A percentile compares a stretch with the other conserved stretches of the same genome.
Evolutionary conservation across 2,888 invertebrate species (phyloP).

Genomic region (Eupithecia pulchellata): DNA sequence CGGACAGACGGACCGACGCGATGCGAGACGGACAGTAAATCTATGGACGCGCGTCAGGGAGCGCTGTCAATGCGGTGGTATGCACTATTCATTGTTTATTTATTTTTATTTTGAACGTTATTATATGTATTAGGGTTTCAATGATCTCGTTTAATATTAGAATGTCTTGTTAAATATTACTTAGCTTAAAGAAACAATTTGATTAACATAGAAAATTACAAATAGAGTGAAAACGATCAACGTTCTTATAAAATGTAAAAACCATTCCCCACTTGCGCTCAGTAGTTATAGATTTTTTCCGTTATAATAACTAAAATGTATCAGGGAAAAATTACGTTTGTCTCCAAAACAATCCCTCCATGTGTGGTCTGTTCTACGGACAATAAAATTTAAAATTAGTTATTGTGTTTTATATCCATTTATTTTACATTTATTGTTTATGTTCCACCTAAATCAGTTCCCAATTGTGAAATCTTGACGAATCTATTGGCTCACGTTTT

Average conservation of each 20-base stretch:
- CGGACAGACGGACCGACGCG: conserved; percentile 41
- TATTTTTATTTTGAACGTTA: not conserved
- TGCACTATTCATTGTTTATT: conserved; percentile 32
- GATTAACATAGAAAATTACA: too few species aligned
- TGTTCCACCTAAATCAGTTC: conserved; percentile 32
- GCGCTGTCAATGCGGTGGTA: conserved; percentile 45
- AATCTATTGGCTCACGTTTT: conserved; percentile 43
- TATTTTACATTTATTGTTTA: conserved; percentile 38
- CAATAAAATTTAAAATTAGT: conserved; percentile 15
- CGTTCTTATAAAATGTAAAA: too few species aligned
- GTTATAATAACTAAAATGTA: not conserved
- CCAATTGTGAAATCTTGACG: conserved; percentile 39
- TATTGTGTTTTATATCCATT: conserved; percentile 33
- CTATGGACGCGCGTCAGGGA: conserved; percentile 62
- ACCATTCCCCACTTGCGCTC: too few species aligned
- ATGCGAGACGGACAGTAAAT: conserved; percentile 72
- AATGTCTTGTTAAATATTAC: not conserved
- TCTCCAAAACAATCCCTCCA: conserved; percentile 29
- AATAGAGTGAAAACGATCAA: too few species aligned
- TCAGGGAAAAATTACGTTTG: not conserved
- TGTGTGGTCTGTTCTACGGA: conserved; percentile 40
- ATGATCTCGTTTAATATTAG: not conserved
- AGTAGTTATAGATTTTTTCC: not conserved
- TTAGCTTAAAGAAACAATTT: too few species aligned
- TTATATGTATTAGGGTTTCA: not conserved